Evolutionary conservation across 2,888 invertebrate genomes (phyloP).

Genomic region (Netelia virgata): DNA sequence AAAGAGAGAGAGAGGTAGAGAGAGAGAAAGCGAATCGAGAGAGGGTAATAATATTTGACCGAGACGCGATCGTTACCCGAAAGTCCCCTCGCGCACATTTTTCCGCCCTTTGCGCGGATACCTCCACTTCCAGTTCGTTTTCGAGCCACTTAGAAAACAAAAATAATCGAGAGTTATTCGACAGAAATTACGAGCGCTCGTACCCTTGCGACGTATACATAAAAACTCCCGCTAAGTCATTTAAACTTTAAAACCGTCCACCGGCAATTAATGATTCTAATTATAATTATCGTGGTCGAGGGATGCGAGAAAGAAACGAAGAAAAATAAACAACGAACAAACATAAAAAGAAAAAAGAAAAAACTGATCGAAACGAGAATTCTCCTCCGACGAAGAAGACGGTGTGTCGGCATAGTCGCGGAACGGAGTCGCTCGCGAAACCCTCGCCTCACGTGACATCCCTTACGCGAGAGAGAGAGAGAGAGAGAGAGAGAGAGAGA

Average conservation of each 20-base stretch:
- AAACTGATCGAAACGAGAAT: neutral
- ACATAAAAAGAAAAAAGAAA: neutral
- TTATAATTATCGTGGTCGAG: conserved; percentile 37
- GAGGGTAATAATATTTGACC: conserved; percentile 54
- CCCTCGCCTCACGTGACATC: conserved; percentile 56
- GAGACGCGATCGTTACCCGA: conserved; percentile 51
- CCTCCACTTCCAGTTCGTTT: conserved; percentile 5
- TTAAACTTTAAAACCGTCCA: conserved; percentile 48
- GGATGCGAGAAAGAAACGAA: neutral
- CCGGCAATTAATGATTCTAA: conserved; percentile 62
- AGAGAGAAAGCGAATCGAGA: conserved; percentile 8
- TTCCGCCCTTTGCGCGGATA: neutral
- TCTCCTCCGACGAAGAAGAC: conserved; percentile 15
- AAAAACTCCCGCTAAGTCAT: conserved; percentile 26
- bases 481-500: no score
- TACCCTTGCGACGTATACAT: neutral
- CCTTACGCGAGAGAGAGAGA: conserved; percentile 26
- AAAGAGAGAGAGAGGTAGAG: neutral
- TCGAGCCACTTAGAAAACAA: neutral
- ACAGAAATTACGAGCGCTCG: neutral
- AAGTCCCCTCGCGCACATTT: conserved; percentile 50
- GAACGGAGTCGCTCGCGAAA: conserved; percentile 15
- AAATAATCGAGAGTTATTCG: conserved; percentile 9
- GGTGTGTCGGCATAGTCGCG: conserved; percentile 23
- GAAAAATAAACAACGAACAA: neutral